phyloP scores from a whole-genome alignment of 2,113 vertebrate species.

The Tenrec ecaudatus region DNA sequence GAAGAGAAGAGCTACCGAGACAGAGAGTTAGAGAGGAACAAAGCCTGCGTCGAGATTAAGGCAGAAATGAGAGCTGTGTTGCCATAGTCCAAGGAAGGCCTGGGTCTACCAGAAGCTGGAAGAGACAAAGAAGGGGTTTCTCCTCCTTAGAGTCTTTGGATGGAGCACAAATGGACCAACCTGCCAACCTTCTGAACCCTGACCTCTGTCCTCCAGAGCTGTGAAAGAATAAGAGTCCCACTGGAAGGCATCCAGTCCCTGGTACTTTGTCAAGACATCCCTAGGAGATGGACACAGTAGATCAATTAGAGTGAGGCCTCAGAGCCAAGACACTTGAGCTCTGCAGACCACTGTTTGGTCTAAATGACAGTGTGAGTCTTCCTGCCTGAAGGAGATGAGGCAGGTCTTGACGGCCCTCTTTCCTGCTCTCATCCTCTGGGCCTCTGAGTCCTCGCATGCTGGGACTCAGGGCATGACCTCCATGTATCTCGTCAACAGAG shows the following conservation, averaged over 20 bases:
- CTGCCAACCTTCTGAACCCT: background rate
- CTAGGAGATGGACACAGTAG: background rate
- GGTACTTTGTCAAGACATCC: background rate
- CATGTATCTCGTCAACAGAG: background rate
- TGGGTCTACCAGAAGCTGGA: background rate
- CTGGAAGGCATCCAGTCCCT: background rate
- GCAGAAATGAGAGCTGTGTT: background rate
- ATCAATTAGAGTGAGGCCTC: background rate
- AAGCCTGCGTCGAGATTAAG: background rate
- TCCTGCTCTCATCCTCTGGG: background rate
- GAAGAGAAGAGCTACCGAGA: background rate
- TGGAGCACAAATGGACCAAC: background rate
- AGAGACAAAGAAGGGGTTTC: background rate
- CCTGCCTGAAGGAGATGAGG: background rate
- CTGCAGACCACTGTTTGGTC: background rate
- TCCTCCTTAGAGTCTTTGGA: background rate
- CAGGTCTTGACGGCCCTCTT: background rate
- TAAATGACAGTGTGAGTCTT: background rate
- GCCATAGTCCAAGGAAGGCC: background rate
- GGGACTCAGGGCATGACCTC: background rate
- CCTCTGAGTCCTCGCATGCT: too few species aligned
- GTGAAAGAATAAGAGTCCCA: background rate
- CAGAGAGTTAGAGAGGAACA: background rate
- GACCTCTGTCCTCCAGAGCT: background rate
- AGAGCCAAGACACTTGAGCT: slow-evolving; percentile 3